Evolutionary conservation across 2,113 vertebrate species (phyloP), one percentile per base, ranked within the genome.

Genomic region (Setophaga kirtlandii): DNA sequence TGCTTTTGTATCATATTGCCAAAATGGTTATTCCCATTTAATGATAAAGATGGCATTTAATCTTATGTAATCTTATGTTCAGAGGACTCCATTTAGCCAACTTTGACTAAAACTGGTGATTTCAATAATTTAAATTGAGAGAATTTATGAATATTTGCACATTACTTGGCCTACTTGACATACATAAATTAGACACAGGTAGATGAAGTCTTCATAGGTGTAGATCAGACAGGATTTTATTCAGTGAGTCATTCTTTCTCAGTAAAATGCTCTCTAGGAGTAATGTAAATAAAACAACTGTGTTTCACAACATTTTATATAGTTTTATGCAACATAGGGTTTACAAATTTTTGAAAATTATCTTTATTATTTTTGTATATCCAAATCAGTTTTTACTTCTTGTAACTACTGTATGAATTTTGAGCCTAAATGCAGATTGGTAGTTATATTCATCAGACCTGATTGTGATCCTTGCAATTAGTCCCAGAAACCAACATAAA

Each of bases 71-170:
- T 55, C 23, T 67, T 39, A 63, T 52, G n/a, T 79, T 84, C 49
- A 35, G 33, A 82, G 31, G 39, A n/a, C 28, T 85, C 80, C 9
- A 42, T 86, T 35, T 67, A 71, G 11, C 49, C 79, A 70, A 55
- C 2, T 3, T 76, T 79, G 68, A 68, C n/a, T 56, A 63, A 58
- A 50, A 78, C 52, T 7, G 15, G 84, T 52, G 47, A 79, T 65
- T 96, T 94, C 70, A 83, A 74, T 94, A 55, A 56, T 95, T 96
- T 52, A 90, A 94, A 55, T 88, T 15, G 89, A 76, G 35, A n/a
- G 15, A 62, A 65, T 69, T 74, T 50, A 35, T 77, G 23, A n/a
- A n/a, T 46, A 49, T 5, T 77, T 92, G 33, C 17, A 41, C 4
- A 25, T 71, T 64, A 47, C 28, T 89, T 81, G 20, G 22, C 9